Conservation (phyloP, 2,888 invertebrate species). For the Himalopsyche anomala region DNA sequence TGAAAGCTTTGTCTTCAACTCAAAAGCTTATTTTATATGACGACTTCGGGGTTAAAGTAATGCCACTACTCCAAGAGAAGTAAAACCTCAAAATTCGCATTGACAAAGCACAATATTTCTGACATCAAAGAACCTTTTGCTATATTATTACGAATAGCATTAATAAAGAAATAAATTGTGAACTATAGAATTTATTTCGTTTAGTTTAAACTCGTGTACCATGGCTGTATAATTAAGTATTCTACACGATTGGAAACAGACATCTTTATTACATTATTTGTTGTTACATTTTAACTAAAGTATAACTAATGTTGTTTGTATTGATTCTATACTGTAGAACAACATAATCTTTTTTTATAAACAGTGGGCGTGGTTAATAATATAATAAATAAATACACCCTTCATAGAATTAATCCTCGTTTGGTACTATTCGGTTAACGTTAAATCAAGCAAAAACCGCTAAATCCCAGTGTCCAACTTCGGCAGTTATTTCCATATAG, state of each 20-base stretch:
- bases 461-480: background rate
- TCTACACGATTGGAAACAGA: background rate
- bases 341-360: too few relatives aligned
- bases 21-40: slow-evolving; percentile 34
- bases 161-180: background rate
- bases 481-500: slow-evolving; percentile 18
- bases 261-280: background rate
- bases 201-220: background rate
- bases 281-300: too few relatives aligned
- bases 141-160: background rate
- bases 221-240: background rate
- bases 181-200: background rate
- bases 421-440: background rate
- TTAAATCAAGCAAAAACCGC: slow-evolving; percentile 3
- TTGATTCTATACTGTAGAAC: too few relatives aligned
- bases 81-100: slow-evolving; percentile 8
- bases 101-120: slow-evolving; percentile 2
- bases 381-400: too few relatives aligned
- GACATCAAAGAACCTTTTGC: background rate
- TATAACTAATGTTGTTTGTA: too few relatives aligned
- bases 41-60: slow-evolving; percentile 26
- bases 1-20: slow-evolving; percentile 15
- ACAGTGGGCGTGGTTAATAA: too few relatives aligned
- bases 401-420: background rate
- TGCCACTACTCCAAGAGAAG: slow-evolving; percentile 8